phyloP scores from a whole-genome alignment of 2,797 vertebrate genomes.

The Bovichtus diacanthus region DNA sequence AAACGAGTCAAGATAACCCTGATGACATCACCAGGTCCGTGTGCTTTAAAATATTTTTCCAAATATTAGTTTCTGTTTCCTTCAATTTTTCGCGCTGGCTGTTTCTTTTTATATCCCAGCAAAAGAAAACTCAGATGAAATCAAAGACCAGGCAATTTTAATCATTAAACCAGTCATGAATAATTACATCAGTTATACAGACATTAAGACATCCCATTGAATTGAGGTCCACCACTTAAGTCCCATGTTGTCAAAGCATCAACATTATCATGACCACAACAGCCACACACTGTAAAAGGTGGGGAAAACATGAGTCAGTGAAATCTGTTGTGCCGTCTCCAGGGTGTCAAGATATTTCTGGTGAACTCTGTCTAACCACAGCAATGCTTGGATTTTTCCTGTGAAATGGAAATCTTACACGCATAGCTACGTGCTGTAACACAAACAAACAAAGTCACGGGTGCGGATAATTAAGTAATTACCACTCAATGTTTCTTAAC shows the following conservation, averaged over 20 bases:
- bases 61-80: background rate
- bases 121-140: conserved; percentile 12
- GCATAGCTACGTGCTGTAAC: conserved; percentile 54
- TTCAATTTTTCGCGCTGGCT: background rate
- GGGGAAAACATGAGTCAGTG: conserved; percentile 41
- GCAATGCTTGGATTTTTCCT: conserved; percentile 13
- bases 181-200: conserved; percentile 71
- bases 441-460: conserved; percentile 49
- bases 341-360: conserved; percentile 6
- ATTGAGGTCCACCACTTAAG: conserved; percentile 41
- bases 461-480: conserved; percentile 33
- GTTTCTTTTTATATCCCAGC: background rate
- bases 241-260: conserved; percentile 38
- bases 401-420: conserved; percentile 48
- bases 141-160: conserved; percentile 71
- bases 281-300: conserved; percentile 36
- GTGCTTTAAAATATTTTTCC: background rate
- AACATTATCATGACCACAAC: conserved; percentile 51
- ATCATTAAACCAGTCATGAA: conserved; percentile 61
- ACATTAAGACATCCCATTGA: conserved; percentile 72
- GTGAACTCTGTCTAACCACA: conserved; percentile 32
- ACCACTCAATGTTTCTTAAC: conserved; percentile 27
- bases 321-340: background rate
- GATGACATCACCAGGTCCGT: background rate
- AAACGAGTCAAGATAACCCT: background rate